Evolutionary conservation across 2,113 vertebrate genomes (phyloP), one percentile per base, ranked within the genome.

Genomic region (Theristicus caerulescens): DNA sequence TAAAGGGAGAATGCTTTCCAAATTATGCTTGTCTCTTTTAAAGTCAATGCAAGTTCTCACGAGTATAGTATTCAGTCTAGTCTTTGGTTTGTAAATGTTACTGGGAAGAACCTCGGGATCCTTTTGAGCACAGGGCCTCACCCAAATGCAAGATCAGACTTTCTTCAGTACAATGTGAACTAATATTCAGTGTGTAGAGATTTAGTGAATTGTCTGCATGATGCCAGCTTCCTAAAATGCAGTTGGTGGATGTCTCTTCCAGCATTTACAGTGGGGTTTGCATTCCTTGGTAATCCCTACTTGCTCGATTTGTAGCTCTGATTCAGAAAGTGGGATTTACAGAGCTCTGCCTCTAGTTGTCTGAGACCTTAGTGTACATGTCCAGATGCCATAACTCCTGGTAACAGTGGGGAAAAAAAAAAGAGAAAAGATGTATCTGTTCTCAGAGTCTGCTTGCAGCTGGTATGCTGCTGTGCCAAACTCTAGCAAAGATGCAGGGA

Each of bases 151-250:
- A 29, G 31, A 14, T 13, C 16, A n/a, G 70, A 9, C 17, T 1
- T 31, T 5, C 16, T 65, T 26, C 38, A 21, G 59, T 2, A 34
- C 52, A 12, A 11, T 3, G 34, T 1, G 6, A 79, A 2, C 32
- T 36, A 21, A 16, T 7, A 4, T 3, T 5, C 5, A 1, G 32
- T 1, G 24, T 9, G 42, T 12, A 27, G 62, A 69, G 46, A 26
- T 29, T 19, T n/a, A 38, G n/a, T 2, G 83, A 74, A 5, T 7
- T 36, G 47, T 22, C 51, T 25, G 57, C 0, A 4, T 11, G 64
- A 24, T 84, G 13, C 52, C 71, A 32, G 38, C 62, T 65, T 66
- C 66, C 67, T 9, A 5, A 69, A 52, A 47, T 2, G 49, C 58
- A 58, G 22, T 34, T 25, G 31, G 25, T 52, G 62, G 32, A 47